A percentile compares a stretch with the other conserved stretches of the same genome.
phyloP scores from a whole-genome alignment of 2,113 vertebrate genomes.

The Pituophis catenifer region DNA sequence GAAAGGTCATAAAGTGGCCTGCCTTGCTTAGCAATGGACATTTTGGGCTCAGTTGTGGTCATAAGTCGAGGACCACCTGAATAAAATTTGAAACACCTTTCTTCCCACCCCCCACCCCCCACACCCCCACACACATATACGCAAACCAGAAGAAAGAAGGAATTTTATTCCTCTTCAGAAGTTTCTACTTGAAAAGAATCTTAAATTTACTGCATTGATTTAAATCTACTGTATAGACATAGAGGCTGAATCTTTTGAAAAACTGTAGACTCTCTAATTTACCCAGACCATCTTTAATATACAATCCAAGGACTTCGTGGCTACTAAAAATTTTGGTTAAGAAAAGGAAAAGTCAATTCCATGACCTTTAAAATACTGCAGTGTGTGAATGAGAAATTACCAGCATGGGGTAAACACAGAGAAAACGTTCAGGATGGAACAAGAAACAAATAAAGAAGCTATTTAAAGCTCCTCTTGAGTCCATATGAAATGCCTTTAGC shows the following conservation, averaged over 20 bases:
- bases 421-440: neutral
- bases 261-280: neutral
- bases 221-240: neutral
- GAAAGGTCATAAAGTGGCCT: too few relatives aligned
- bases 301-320: neutral
- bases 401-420: neutral
- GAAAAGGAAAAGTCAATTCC: neutral
- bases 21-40: too few relatives aligned
- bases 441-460: neutral
- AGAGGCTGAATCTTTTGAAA: neutral
- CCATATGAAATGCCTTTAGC: neutral
- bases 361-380: neutral
- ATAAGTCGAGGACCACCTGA: too few relatives aligned
- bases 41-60: too few relatives aligned
- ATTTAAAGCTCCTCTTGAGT: neutral
- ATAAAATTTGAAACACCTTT: neutral
- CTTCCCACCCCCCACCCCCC: neutral
- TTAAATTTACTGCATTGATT: neutral
- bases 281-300: neutral
- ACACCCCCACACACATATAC: neutral
- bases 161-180: neutral
- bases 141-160: neutral
- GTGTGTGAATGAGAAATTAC: neutral
- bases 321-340: neutral
- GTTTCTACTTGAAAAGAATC: neutral